Evolutionary conservation across 2,797 vertebrate species (phyloP).

Genomic region (Sebastes iracundus): DNA sequence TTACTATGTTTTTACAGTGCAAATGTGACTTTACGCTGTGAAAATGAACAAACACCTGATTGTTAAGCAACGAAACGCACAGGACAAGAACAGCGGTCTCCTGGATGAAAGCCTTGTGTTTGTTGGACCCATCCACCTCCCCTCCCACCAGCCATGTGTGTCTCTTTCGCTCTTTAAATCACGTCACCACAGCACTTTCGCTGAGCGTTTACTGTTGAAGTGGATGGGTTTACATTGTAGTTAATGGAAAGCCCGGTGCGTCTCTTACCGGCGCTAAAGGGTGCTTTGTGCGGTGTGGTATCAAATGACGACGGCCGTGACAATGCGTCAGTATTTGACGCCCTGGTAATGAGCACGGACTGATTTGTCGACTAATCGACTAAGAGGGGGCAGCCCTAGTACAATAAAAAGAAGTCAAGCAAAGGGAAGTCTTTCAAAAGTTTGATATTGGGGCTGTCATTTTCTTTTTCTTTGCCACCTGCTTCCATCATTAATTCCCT

Average conservation of each 20-base stretch:
- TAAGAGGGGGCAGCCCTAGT: background rate
- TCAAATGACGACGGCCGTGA: no score
- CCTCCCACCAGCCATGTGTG: no score
- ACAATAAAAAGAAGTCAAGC: conserved; percentile 3
- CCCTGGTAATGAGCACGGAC: accelerated
- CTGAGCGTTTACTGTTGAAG: no score
- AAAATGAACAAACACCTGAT: background rate
- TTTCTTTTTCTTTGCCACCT: conserved; percentile 45
- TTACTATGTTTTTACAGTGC: accelerated
- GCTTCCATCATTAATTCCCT: conserved; percentile 57
- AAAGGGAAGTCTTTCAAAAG: conserved; percentile 45
- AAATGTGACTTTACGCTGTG: no score
- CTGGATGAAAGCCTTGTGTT: background rate
- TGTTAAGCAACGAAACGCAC: background rate
- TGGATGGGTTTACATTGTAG: no score
- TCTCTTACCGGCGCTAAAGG: no score
- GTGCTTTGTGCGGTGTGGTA: no score
- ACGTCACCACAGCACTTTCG: no score
- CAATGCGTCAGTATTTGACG: background rate
- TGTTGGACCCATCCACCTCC: background rate
- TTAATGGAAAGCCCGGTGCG: no score
- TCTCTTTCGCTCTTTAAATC: no score
- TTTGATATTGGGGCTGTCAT: conserved; percentile 28
- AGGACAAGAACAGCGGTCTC: background rate
- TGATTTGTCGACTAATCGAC: background rate